Base-by-base conservation (phyloP, 1,140 invertebrate species). In the Doryteuthis pealeii region DNA sequence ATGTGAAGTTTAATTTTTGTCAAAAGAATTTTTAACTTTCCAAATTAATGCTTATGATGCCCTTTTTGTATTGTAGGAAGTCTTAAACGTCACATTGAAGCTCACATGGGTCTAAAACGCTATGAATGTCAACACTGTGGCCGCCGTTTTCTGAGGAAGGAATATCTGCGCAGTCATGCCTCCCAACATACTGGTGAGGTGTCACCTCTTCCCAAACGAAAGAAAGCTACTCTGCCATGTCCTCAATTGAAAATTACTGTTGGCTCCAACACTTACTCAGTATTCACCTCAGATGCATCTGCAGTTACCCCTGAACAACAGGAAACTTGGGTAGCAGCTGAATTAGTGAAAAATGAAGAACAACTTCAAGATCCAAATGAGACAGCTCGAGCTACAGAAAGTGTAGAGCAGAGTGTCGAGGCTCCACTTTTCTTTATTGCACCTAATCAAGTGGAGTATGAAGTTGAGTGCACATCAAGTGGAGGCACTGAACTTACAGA, bases 41-140 rank as follows among this genome's bases (percentile, higher is more conserved):
- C n/a, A n/a, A n/a, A n/a, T n/a, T n/a, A n/a, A n/a, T n/a, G n/a
- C n/a, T n/a, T n/a, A n/a, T n/a, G n/a, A n/a, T n/a, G n/a, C n/a
- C n/a, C n/a, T n/a, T n/a, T n/a, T n/a, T n/a, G n/a, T n/a, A n/a
- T 77, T 76, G 18, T 75, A 83, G 82, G 80, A 62, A 83, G 82
- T 74, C 72, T 83, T 32, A 80, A 80, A 31, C 73, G 82, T n/a
- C 82, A 83, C 28, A 77, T 78, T 40, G 77, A 77, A 68, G 78
- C 81, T 14, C 79, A 78, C 58, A 62, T 75, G 74, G 54, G 77
- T 54, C 31, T 74, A 18, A 78, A 76, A 68, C 35, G 73, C 30
- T 81, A 80, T 71, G 74, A 79, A 31, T 83, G 82, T 73, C 75
- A 79, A 43, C 72, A 76, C 30, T 83, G 82, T 78, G 77, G 77